These are phyloP conservation scores for Chironomus striatipennis DNA, from an alignment of 1,140 invertebrate genomes.

Conservation along the genomic window DNA sequence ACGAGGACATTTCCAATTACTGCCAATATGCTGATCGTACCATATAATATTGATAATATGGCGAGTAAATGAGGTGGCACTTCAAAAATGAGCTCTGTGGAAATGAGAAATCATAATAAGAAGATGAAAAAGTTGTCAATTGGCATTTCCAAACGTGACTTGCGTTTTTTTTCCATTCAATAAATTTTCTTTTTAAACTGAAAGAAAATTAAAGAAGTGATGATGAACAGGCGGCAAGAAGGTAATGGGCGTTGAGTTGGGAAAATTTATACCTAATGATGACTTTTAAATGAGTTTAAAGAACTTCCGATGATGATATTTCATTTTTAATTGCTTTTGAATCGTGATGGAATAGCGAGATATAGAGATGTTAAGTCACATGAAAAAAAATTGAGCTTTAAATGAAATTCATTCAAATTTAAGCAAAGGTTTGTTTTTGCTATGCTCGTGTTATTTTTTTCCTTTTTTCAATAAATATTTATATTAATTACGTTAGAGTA, in stretches of 20 bases:
- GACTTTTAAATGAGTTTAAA: neutral
- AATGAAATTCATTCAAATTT: no score
- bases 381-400: no score
- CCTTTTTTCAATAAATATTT: no score
- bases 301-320: neutral
- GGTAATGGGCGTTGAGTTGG: no score
- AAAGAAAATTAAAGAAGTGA: no score
- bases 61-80: conserved; percentile 63
- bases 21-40: conserved; percentile 68
- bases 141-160: neutral
- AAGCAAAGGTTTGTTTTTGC: no score
- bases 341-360: no score
- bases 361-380: no score
- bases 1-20: conserved; percentile 73
- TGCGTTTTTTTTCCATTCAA: neutral
- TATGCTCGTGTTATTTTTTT: no score
- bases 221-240: no score
- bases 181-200: neutral
- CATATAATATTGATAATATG: conserved; percentile 68
- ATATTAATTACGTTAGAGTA: no score
- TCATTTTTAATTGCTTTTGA: no score
- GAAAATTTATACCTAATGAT: neutral
- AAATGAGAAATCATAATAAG: neutral
- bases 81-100: conserved; percentile 34
- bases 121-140: neutral